Base-by-base conservation (phyloP, 2,797 vertebrate species). In the Amniataba percoides region DNA sequence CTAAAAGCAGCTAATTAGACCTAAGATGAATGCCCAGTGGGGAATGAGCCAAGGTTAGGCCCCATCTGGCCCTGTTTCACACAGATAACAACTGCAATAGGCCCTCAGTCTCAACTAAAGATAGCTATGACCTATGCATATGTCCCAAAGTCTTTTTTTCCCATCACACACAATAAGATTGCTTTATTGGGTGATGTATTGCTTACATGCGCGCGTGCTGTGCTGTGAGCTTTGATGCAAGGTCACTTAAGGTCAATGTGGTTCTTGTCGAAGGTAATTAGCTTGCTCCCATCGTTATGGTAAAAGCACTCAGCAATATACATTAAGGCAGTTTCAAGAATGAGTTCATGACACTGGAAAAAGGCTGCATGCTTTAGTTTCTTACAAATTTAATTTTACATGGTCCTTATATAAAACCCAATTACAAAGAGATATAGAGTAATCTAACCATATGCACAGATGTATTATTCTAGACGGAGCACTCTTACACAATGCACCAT, bases 1-100 rank as follows among this genome's bases (percentile, higher is more conserved):
- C 76, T 88, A 83, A 75, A 82, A 84, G 76, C 66, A 81, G 69
- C 82, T 89, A 89, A 90, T 91, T 90, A 87, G 77, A 75, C 60
- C 76, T 76, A 82, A 87, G 79, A 89, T 69, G 46, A 89, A 86
- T 77, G 78, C 81, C 84, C 78, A 74, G 77, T 14, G 69, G 87
- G 84, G 80, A 60, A 14, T 19, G 40, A 69, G 70, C 76, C 68
- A 85, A 83, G 90, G 88, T 83, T 86, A 80, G 78, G 76, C 72
- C 89, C 81, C 87, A 87, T 82, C 79, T 89, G 86, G 83, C 68
- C 70, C 74, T 81, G 58, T 67, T 80, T 83, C 70, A 70, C 79
- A 77, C 77, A 69, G 71, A 88, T 86, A 88, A 86, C 68, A 70
- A 82, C 52, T 69, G 69, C 58, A 84, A 53, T 6, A 57, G 59